Percentiles rank a stretch among this genome's conserved stretches.
Evolutionary conservation across 2,888 invertebrate species (phyloP).

Genomic region (Pyrocoelia pectoralis): DNA sequence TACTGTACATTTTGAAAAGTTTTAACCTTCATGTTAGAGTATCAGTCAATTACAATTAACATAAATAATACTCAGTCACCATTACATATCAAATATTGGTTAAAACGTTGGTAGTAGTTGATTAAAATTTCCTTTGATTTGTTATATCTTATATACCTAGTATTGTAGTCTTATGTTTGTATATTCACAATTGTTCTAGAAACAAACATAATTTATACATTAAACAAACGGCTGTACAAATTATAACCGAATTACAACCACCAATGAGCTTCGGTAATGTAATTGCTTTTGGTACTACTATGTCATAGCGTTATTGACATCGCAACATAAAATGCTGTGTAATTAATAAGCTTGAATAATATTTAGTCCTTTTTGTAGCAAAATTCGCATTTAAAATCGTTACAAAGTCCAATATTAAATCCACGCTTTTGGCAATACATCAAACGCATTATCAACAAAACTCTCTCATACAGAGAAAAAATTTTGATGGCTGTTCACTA

Average conservation of each 20-base stretch:
- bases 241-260: not conserved
- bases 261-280: not conserved
- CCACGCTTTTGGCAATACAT: conserved; percentile 4
- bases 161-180: too few species aligned
- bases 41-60: too few species aligned
- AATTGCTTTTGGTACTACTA: not conserved
- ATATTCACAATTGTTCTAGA: not conserved
- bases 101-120: too few species aligned
- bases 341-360: too few species aligned
- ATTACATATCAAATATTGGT: too few species aligned
- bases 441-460: conserved; percentile 3
- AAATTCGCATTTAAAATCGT: too few species aligned
- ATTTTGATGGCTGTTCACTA: not conserved
- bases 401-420: not conserved
- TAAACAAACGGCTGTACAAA: not conserved
- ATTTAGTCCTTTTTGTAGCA: too few species aligned
- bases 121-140: too few species aligned
- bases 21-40: too few species aligned
- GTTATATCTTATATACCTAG: too few species aligned
- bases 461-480: not conserved
- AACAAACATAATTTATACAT: not conserved
- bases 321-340: not conserved
- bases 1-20: too few species aligned
- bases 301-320: not conserved
- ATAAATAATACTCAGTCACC: too few species aligned